These are phyloP conservation scores for Drosophila baimaii DNA, from an alignment of 1,140 invertebrate species.

Conservation along the genomic window DNA sequence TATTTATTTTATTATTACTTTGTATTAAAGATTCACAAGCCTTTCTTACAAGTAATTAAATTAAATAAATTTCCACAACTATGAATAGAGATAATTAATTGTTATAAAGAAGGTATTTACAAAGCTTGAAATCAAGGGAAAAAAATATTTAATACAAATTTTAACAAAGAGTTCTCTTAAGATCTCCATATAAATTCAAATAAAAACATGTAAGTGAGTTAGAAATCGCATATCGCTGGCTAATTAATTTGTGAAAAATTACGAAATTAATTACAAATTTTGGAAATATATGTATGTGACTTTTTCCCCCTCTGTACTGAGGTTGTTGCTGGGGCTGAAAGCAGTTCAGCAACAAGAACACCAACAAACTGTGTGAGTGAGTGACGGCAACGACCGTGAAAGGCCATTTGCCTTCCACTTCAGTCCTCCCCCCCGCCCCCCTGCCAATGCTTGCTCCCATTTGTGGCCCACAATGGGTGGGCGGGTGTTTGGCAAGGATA, in stretches of 20 bases:
- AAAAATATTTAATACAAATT: background rate
- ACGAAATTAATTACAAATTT: background rate
- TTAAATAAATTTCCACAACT: background rate
- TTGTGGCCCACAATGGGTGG: conserved; percentile 23
- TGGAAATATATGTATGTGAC: background rate
- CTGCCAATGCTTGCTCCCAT: background rate
- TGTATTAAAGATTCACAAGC: too few species aligned
- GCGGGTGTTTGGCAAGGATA: conserved; percentile 60
- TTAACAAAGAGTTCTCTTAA: background rate
- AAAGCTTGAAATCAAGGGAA: background rate
- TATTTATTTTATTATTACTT: too few species aligned
- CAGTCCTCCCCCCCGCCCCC: conserved; percentile 13
- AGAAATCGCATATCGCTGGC: background rate
- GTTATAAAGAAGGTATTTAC: background rate
- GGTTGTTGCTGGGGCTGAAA: conserved; percentile 62
- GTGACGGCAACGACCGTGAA: conserved; percentile 78
- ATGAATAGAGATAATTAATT: background rate
- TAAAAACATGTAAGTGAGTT: background rate
- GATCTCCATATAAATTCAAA: background rate
- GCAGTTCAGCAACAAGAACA: conserved; percentile 59
- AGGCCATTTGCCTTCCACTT: conserved; percentile 75
- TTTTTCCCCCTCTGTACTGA: conserved; percentile 6
- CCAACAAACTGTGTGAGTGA: conserved; percentile 28
- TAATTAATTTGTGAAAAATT: background rate
- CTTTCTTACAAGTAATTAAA: too few species aligned